phyloP scores from a whole-genome alignment of 2,888 invertebrate genomes.

The Eristalinus sepulchralis region DNA sequence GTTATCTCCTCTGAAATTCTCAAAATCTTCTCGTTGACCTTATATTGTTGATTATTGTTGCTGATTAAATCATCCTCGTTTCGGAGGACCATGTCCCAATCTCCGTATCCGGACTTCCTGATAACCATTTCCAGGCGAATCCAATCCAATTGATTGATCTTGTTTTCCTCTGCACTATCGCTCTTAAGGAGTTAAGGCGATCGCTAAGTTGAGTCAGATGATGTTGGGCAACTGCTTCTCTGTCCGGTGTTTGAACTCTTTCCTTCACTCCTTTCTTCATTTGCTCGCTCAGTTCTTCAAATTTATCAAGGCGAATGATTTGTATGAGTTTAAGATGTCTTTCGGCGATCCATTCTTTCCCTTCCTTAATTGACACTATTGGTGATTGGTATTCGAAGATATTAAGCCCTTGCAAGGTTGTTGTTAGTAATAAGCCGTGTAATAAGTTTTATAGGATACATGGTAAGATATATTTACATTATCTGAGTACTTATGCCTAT shows the following conservation, averaged over 20 bases:
- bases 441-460: too few relatives aligned
- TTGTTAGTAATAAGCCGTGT: too few relatives aligned
- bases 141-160: conserved; percentile 55
- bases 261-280: background rate
- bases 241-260: background rate
- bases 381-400: background rate
- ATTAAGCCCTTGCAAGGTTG: background rate
- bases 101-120: conserved; percentile 32
- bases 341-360: background rate
- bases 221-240: background rate
- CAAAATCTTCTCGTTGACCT: conserved; percentile 37
- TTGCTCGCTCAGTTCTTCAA: background rate
- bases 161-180: background rate
- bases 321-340: background rate
- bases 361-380: background rate
- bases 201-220: background rate
- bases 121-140: conserved; percentile 64
- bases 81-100: conserved; percentile 9
- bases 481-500: too few relatives aligned
- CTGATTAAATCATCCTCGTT: conserved; percentile 18
- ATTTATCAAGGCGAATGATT: background rate
- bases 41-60: conserved; percentile 56
- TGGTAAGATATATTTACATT: too few relatives aligned
- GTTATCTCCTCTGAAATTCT: conserved; percentile 5
- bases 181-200: background rate